Evolutionary conservation across 2,888 invertebrate genomes (phyloP), one percentile per base, ranked within the genome.

Genomic region (Actias luna): DNA sequence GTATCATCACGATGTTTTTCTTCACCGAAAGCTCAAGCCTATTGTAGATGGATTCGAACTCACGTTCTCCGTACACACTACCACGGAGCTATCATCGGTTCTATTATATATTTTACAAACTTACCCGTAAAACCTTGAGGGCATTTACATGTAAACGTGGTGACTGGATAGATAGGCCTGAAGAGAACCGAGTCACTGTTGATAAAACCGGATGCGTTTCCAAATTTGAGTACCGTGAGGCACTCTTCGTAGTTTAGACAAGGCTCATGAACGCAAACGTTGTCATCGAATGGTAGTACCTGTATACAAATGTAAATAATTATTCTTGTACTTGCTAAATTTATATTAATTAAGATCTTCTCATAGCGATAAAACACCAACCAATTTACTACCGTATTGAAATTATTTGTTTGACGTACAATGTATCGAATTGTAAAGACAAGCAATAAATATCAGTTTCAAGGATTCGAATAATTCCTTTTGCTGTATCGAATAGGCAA

Each of bases 271-370:
- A 99, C 97, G 85, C 99, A 99, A 0, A 99, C 94, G 88, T 99
- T 98, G 84, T 99, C 99, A 80, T 98, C 98, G 84, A 99, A 99
- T 0, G 99, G 98, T 10, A 99, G 88, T 0, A 99, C 97, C 94
- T 97, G 74, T 7, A 63, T 61, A 7, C 46, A 5, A 16, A 58
- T 52, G 3, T 1, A 39, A n/a, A 12, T 50, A 50, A 46, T 22
- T n/a, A n/a, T 42, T n/a, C 18, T 18, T 3, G 18, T 3, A 7
- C 8, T 42, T 42, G 16, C 18, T 36, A 36, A 36, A 5, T 4
- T 36, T 16, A 1, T 4, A 4, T 16, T 36, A 14, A 2, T 36
- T 36, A 4, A 16, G 12, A 16, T 3, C 16, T 36, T 14, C 36
- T 16, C 2, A 2, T 35, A 35, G 35, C n/a, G n/a, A n/a, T n/a